A percentile compares a stretch with the other conserved stretches of the same genome.
Evolutionary conservation across 1,140 invertebrate species (phyloP).

Genomic region (Chironomus tepperi): DNA sequence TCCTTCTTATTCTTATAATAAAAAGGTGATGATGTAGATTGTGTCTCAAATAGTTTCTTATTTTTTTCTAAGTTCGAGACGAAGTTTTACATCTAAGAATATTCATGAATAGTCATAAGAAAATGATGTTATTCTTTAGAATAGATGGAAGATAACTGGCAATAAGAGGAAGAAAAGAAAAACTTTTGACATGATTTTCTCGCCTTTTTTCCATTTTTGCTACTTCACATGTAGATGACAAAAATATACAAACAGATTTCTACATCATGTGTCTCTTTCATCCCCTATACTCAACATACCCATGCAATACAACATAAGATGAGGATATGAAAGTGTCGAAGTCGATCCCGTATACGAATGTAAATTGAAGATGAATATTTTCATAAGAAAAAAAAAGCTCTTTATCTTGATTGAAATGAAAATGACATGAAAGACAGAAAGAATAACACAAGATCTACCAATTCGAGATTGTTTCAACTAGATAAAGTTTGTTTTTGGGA

Average conservation of each 20-base stretch:
- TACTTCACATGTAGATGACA: background rate
- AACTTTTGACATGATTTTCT: background rate
- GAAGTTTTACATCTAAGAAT: background rate
- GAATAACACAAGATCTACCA: background rate
- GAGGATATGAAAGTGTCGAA: background rate
- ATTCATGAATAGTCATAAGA: background rate
- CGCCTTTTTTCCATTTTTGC: background rate
- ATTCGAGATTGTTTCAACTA: background rate
- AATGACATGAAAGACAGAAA: background rate
- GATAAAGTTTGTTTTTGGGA: background rate
- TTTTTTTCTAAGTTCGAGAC: background rate
- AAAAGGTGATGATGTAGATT: background rate
- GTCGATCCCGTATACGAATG: background rate
- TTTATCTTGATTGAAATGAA: slow-evolving; percentile 14
- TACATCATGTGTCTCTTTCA: too few relatives aligned
- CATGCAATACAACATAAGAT: too few relatives aligned
- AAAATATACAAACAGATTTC: background rate
- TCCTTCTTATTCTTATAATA: too few relatives aligned
- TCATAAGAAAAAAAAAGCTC: background rate
- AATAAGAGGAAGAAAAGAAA: background rate
- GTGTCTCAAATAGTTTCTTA: background rate
- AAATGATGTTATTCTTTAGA: background rate
- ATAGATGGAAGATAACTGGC: background rate
- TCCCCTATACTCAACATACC: too few relatives aligned
- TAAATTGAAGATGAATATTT: background rate